phyloP scores from a whole-genome alignment of 2,797 vertebrate species.

The Anguilla obscura region DNA sequence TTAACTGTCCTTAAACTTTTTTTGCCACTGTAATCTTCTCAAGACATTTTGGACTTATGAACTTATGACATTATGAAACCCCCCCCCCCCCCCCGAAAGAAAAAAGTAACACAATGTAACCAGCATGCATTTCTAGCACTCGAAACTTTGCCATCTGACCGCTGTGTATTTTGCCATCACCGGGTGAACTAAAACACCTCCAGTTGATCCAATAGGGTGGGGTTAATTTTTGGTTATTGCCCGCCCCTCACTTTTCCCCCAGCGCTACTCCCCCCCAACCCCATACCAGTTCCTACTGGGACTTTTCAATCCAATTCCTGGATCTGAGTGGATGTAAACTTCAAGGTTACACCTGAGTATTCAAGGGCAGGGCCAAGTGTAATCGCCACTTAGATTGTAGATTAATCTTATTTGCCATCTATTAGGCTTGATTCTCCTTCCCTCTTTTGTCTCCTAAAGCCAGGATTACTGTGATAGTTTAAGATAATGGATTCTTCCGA shows the following conservation, averaged over 20 bases:
- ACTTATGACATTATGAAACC: no score
- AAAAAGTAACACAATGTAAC: neutral
- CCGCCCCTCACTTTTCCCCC: neutral
- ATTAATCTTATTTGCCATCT: constrained; percentile 90
- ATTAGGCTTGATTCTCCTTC: constrained; percentile 86
- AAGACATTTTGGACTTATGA: no score
- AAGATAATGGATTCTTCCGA: constrained; percentile 83
- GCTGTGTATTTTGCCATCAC: neutral
- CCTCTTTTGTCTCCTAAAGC: constrained; percentile 78
- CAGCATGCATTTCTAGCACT: neutral
- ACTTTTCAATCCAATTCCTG: constrained; percentile 76
- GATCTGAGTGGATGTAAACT: constrained; percentile 78
- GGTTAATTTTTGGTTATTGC: neutral
- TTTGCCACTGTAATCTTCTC: no score
- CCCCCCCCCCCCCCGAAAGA: no score
- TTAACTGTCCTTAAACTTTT: no score
- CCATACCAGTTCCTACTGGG: constrained; percentile 48
- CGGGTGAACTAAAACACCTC: constrained; percentile 14
- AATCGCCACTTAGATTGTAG: constrained; percentile 88
- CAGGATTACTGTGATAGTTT: constrained; percentile 86
- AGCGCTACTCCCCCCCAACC: neutral
- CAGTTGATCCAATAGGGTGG: constrained; percentile 12
- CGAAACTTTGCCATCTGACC: neutral
- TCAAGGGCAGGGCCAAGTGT: constrained; percentile 83
- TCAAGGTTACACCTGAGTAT: constrained; percentile 87